Evolutionary conservation across 2,113 vertebrate species (phyloP).

Genomic region (Halichoerus grypus): DNA sequence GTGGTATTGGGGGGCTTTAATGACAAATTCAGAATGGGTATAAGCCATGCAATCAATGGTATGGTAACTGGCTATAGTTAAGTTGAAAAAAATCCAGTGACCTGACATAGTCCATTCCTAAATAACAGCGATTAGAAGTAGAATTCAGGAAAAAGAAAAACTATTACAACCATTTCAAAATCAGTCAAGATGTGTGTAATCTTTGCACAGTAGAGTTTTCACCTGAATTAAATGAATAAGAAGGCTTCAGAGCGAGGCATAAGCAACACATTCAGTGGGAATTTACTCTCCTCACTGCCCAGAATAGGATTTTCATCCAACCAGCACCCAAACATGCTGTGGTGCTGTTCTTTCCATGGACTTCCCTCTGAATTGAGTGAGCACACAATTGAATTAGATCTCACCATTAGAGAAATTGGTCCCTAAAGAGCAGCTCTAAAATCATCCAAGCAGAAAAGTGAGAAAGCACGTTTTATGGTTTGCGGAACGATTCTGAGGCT

Average conservation of each 20-base stretch:
- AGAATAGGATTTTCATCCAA: not conserved
- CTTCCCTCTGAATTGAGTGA: constrained; percentile 80
- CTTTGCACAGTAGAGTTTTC: not conserved
- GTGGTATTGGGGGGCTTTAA: not conserved
- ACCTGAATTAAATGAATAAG: not conserved
- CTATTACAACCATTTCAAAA: constrained; percentile 33
- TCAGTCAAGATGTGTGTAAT: constrained; percentile 23
- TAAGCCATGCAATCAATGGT: not conserved
- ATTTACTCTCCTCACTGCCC: not conserved
- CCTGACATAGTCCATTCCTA: constrained; percentile 1
- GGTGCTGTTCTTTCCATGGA: constrained; percentile 21
- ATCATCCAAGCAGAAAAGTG: constrained; percentile 85
- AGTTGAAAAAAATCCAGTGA: constrained; percentile 43
- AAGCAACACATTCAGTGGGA: not conserved
- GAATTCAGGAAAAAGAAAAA: constrained; percentile 45
- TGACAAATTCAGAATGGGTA: not conserved
- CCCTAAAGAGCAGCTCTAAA: constrained; percentile 84
- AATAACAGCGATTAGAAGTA: constrained; percentile 63
- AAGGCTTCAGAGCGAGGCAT: not conserved
- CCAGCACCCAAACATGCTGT: constrained; percentile 47
- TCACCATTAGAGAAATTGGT: constrained; percentile 87
- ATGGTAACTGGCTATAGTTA: not conserved
- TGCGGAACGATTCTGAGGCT: constrained; percentile 72
- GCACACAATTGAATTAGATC: constrained; percentile 88
- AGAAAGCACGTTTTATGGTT: constrained; percentile 85